Percentiles rank a stretch among this genome's conserved stretches.
Conservation (phyloP, 2,113 vertebrate species). For the Cinclus mexicanus region DNA sequence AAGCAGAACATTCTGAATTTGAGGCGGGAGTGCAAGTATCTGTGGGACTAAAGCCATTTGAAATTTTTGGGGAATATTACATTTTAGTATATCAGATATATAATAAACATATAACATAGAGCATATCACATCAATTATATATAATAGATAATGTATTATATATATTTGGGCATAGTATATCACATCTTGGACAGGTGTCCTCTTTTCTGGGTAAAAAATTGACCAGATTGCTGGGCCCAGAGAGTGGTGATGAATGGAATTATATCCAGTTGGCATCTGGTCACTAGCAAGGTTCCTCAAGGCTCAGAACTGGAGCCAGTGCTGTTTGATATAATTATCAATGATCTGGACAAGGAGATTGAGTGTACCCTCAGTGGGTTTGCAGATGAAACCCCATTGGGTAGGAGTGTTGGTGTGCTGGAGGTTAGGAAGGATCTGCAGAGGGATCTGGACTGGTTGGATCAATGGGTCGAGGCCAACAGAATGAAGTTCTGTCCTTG, state of each 20-base stretch:
- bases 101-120: not conserved
- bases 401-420: not conserved
- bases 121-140: too few species aligned
- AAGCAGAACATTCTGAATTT: not conserved
- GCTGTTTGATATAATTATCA: not conserved
- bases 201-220: not conserved
- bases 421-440: not conserved
- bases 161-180: not conserved
- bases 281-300: not conserved
- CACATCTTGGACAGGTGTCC: not conserved
- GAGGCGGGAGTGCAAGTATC: not conserved
- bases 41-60: not conserved
- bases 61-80: not conserved
- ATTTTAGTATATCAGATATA: not conserved
- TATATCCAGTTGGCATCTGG: not conserved
- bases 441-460: not conserved
- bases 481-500: not conserved
- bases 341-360: not conserved
- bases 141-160: not conserved
- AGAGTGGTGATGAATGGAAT: not conserved
- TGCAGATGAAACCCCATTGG: not conserved
- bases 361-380: not conserved
- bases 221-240: not conserved
- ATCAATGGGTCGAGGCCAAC: rapidly evolving
- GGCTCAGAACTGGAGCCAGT: not conserved